A percentile compares a stretch with the other conserved stretches of the same genome.
phyloP scores from a whole-genome alignment of 1,140 invertebrate species.

The Hydropsyche tenuis region DNA sequence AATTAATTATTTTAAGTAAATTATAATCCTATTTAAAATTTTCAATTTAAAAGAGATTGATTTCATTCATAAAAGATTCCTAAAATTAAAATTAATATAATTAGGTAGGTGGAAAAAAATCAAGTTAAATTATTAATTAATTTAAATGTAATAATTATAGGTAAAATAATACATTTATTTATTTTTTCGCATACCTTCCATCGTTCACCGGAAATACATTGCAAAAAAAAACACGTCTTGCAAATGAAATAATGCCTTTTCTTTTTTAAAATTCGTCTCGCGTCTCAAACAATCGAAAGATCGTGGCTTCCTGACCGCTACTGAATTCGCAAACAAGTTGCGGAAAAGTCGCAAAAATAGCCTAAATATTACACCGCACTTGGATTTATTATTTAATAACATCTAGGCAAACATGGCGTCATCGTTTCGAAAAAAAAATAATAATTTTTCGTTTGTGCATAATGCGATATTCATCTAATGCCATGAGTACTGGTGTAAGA shows the following conservation, averaged over 20 bases:
- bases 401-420: not conserved
- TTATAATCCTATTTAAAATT: slow-evolving; percentile 64
- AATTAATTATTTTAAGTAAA: slow-evolving; percentile 70
- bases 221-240: no score
- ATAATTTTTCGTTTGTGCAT: no score
- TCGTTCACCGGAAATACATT: no score
- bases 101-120: slow-evolving; percentile 57
- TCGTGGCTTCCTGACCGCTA: not conserved
- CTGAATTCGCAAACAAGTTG: not conserved
- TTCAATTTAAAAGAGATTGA: slow-evolving; percentile 67
- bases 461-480: no score
- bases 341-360: not conserved
- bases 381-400: not conserved
- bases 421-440: no score
- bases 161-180: slow-evolving; percentile 65
- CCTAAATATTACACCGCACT: no score
- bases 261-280: not conserved
- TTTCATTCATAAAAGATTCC: slow-evolving; percentile 69
- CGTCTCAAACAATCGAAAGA: not conserved
- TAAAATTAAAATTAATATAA: slow-evolving; percentile 65
- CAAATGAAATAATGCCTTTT: not conserved
- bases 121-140: slow-evolving; percentile 54
- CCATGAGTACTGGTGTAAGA: no score
- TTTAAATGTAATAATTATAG: slow-evolving; percentile 59
- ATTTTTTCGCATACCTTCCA: no score